Conservation (phyloP, 2,797 vertebrate genomes). For the Ptychobarbus kaznakovi region DNA sequence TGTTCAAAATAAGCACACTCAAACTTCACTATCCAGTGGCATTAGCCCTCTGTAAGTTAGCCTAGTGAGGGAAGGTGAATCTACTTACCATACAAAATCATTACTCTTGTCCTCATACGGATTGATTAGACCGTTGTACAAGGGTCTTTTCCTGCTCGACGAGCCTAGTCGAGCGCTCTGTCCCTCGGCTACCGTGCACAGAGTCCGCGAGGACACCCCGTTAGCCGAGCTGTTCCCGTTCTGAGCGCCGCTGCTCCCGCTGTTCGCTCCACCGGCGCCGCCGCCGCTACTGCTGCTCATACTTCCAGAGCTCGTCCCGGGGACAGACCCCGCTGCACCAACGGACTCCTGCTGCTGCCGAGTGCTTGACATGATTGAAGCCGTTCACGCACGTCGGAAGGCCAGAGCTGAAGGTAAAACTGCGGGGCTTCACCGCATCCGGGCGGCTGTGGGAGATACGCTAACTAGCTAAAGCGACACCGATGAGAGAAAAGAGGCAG, state of each 20-base stretch:
- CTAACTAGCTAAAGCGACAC: conserved; percentile 60
- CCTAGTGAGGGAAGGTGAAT: background rate
- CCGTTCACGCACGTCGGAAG: conserved; percentile 41
- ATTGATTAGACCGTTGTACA: conserved; percentile 94
- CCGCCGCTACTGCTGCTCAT: conserved; percentile 60
- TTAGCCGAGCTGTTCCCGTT: conserved; percentile 74
- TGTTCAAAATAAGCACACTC: background rate
- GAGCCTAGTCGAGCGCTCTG: conserved; percentile 70
- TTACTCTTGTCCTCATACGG: conserved; percentile 99
- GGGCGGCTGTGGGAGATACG: conserved; percentile 59
- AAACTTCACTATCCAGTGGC: background rate
- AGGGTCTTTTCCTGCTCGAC: conserved; percentile 87
- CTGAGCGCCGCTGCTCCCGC: conserved; percentile 69
- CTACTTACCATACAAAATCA: conserved; percentile 96
- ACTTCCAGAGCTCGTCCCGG: conserved; percentile 75
- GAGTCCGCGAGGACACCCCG: conserved; percentile 74
- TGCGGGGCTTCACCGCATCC: conserved; percentile 75
- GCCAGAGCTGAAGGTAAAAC: conserved; percentile 42
- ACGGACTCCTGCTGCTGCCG: conserved; percentile 74
- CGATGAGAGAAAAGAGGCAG: conserved; percentile 8
- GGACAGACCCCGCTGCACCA: conserved; percentile 73
- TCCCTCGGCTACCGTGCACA: conserved; percentile 66
- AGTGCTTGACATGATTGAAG: conserved; percentile 74
- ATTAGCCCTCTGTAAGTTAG: background rate
- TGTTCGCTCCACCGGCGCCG: conserved; percentile 60